Base-by-base conservation (phyloP, 2,797 vertebrate genomes). In the Gallirallus australis region DNA sequence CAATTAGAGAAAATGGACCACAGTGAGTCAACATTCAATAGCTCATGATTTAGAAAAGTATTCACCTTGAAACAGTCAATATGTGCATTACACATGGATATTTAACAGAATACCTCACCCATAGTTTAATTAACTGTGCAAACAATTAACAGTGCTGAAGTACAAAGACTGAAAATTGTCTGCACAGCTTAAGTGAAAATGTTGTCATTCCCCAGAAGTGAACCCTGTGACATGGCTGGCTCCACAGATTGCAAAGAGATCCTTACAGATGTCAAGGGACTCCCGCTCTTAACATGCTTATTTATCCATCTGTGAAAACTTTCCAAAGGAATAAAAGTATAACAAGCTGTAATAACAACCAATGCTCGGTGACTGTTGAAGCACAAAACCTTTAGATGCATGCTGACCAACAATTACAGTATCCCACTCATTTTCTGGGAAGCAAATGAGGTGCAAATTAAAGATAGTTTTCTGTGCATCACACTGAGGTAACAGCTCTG, bases 1-100 rank as follows among this genome's bases (percentile, higher is more conserved):
- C 91, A 94, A 95, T 92, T 94, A 94, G 72, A 95, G 68, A 82
- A 91, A 95, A 93, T 47, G 64, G 84, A 85, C 86, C 88, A 53
- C 39, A 35, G 77, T 82, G 80, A 96, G 93, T 93, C 92, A 96
- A 94, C 95, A 92, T 92, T 94, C 95, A 92, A 94, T 96, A 96
- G 82, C 77, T 96, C 95, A 87, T 85, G 92, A 85, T 94, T 95
- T 89, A 90, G 86, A 66, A 93, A 96, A 89, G 91, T 68, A 89
- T 90, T 97, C 96, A 97, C 96, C 96, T 97, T 95, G 94, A 97
- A 95, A 94, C 65, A 93, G 93, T 97, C 96, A 93, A 96, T 96
- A 93, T 70, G 88, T 92, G 79, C 82, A 91, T 94, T 94, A 71
- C 93, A 89, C 82, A 42, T 69, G 79, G 94, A 82, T 89, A 82